Base-by-base conservation (phyloP, 30 jellyfish, hydroid and myxozoan species). In the Aurelia aurita complex sp. Pacific region DNA sequence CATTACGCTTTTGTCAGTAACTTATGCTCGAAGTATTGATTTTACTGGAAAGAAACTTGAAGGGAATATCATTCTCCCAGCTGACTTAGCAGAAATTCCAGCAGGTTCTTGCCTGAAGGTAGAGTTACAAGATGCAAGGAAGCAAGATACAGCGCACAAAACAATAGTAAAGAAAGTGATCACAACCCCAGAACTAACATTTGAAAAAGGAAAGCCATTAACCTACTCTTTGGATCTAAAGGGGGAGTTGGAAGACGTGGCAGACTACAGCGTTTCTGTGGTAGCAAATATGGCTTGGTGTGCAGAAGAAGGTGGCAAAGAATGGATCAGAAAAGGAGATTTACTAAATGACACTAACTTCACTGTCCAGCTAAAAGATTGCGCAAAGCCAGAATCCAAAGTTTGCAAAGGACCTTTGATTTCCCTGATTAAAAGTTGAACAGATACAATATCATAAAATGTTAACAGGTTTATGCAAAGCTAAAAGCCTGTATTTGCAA, bases 371-470 rank as follows among this genome's bases (percentile, higher is more conserved):
- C 80, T 82, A 63, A 55, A 82, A 7, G 81, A 76, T 16, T 82
- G 85, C 62, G 72, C 33, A 23, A 82, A 82, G 51, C 77, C 87
- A 9, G 91, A 59, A 38, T 67, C 70, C 16, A 15, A 18, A 14
- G 71, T 82, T n/a, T 82, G 91, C 69, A 82, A 82, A 71, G 85
- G 85, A 17, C 85, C 85, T 46, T 46, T 46, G 57, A 46, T 46
- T 46, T 46, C 57, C 2, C 8, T 46, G 57, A 46, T 46, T 6
- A 46, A 46, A 46, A 46, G 57, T 1, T 46, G 14, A 46, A 46
- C 6, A 46, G 57, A 46, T 14, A 40, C 4, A 38, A 40, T 2
- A 40, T 40, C 52, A 40, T 40, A 9, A 40, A 40, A 40, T 2
- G 52, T 40, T 9, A 40, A 2, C 52, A 9, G 52, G 52, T 40